phyloP scores from a whole-genome alignment of 2,797 vertebrate species.

The Echeneis naucrates region DNA sequence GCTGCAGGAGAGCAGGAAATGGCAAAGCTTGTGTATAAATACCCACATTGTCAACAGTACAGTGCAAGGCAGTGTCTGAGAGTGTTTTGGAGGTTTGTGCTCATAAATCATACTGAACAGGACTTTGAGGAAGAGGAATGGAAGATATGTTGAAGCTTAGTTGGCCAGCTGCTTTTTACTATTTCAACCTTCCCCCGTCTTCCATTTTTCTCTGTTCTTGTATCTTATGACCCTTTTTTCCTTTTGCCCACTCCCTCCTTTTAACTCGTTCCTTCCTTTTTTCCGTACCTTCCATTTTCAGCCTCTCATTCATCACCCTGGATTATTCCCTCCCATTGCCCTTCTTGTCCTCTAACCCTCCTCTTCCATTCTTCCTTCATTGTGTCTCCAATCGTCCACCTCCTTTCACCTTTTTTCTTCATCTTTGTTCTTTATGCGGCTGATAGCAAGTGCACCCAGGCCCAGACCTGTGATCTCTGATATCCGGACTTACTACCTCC shows the following conservation, averaged over 20 bases:
- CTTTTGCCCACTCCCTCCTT: not conserved
- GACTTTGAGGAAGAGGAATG: constrained; percentile 22
- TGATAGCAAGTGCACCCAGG: constrained; percentile 48
- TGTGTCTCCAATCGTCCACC: constrained; percentile 48
- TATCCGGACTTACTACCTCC: constrained; percentile 35
- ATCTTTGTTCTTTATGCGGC: constrained; percentile 14
- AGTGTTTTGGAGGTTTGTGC: constrained; percentile 56
- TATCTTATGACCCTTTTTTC: not conserved
- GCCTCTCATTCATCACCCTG: constrained; percentile 31
- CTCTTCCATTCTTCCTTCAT: constrained; percentile 44
- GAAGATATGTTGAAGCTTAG: constrained; percentile 40
- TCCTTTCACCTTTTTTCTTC: constrained; percentile 21
- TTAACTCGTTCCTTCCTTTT: not conserved
- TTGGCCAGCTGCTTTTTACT: constrained; percentile 39
- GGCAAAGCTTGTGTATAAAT: constrained; percentile 58
- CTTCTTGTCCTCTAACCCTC: constrained; percentile 62
- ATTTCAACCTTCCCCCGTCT: constrained; percentile 42
- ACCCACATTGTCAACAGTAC: constrained; percentile 64
- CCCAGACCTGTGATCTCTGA: constrained; percentile 57
- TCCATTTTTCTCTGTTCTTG: constrained; percentile 24
- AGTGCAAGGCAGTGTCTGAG: constrained; percentile 59
- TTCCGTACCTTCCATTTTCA: constrained; percentile 2
- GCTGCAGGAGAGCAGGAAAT: constrained; percentile 28
- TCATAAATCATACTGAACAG: constrained; percentile 72
- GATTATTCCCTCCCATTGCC: constrained; percentile 38